Conservation (phyloP, 2,113 vertebrate species). For the Oncorhynchus mykiss region DNA sequence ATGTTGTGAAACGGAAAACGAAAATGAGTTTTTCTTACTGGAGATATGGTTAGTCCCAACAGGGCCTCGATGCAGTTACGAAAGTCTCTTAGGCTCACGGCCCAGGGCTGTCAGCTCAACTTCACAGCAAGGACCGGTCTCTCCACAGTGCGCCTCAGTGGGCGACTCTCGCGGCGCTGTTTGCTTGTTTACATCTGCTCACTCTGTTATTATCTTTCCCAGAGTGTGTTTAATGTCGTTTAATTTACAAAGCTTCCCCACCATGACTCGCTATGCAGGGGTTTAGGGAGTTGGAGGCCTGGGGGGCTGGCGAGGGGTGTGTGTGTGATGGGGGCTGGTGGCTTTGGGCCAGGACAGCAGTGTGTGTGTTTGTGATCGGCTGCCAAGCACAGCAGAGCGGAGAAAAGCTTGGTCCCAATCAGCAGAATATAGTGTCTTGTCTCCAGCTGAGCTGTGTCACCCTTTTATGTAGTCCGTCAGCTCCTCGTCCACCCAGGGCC, state of each 20-base stretch:
- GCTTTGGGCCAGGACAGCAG: constrained; percentile 62
- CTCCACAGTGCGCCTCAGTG: constrained; percentile 8
- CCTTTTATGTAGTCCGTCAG: constrained; percentile 60
- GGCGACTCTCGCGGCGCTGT: background rate
- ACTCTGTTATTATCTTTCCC: constrained; percentile 27
- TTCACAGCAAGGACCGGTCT: constrained; percentile 5
- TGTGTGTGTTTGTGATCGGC: constrained; percentile 63
- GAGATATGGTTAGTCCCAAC: background rate
- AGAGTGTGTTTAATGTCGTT: constrained; percentile 36
- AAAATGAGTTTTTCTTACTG: no score
- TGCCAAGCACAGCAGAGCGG: constrained; percentile 74
- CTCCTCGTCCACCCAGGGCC: background rate
- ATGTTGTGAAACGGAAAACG: no score
- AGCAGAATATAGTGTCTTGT: constrained; percentile 65
- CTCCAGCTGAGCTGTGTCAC: constrained; percentile 70
- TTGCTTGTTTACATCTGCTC: constrained; percentile 24
- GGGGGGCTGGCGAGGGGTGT: constrained; percentile 3
- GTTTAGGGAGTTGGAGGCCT: background rate
- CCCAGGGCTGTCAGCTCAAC: background rate
- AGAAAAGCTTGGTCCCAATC: constrained; percentile 73
- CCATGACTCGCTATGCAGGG: constrained; percentile 4
- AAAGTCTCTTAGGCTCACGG: background rate
- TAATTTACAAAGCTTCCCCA: constrained; percentile 31
- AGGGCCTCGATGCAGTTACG: constrained; percentile 1
- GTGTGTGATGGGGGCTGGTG: constrained; percentile 30